Percentiles rank a stretch among this genome's conserved stretches.
Evolutionary conservation across 2,797 vertebrate species (phyloP).

Genomic region (Rhinoraja longicauda): DNA sequence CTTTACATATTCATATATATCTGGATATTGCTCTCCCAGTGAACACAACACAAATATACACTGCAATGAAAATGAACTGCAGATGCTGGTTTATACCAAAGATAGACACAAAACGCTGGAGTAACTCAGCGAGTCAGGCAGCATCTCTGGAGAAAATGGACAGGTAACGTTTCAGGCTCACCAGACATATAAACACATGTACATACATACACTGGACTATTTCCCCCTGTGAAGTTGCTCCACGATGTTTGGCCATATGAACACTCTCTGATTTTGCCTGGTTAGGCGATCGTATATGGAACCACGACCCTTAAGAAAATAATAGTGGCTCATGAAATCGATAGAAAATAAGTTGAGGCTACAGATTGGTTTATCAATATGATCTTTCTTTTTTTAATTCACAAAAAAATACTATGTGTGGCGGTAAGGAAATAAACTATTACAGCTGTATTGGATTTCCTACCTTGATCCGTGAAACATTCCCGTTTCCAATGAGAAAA

Average conservation of each 20-base stretch:
- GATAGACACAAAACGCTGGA: no score
- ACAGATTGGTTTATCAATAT: no score
- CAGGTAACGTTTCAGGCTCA: no score
- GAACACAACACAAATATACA: background rate
- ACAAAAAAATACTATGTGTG: background rate
- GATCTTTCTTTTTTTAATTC: background rate
- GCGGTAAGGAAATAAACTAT: background rate
- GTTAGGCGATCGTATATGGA: background rate
- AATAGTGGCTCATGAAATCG: background rate
- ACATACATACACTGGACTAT: no score
- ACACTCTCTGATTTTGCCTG: background rate
- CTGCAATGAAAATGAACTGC: no score
- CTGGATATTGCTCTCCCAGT: background rate
- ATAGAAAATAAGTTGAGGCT: background rate
- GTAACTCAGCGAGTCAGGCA: no score
- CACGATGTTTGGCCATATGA: background rate
- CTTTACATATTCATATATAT: background rate
- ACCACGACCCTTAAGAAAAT: background rate
- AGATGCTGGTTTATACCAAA: no score
- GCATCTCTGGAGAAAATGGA: no score
- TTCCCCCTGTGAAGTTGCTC: background rate
- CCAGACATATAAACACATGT: no score
- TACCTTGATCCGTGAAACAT: slow-evolving; percentile 18
- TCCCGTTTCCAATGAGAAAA: no score
- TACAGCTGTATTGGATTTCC: background rate